Evolutionary conservation across 2,113 vertebrate species (phyloP), one percentile per base, ranked within the genome.

Genomic region (Rhineura floridana): DNA sequence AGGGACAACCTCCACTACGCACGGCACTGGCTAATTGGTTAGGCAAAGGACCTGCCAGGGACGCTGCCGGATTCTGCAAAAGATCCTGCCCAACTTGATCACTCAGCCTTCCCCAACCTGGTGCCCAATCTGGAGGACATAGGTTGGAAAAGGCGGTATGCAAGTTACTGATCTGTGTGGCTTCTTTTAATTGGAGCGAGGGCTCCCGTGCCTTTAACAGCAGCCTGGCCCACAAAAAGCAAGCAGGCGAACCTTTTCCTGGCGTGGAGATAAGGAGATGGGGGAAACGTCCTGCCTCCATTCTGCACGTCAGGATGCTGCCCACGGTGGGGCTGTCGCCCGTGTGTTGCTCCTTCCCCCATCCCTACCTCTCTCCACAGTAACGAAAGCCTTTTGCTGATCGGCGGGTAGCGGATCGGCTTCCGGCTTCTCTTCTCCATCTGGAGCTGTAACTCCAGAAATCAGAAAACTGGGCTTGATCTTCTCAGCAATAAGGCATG

Each of bases 361-460:
- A 39, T 6, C 0, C 39, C 0, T 1, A 63, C 65, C 44, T 73
- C 88, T 55, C 33, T 55, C 83, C 79, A 39, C 7, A 52, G 59
- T 72, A 36, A 72, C 4, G 12, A 82, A 13, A 92, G 69, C 1
- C 28, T 3, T 72, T 91, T 86, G 65, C 33, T 86, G 59, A 92
- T 15, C 15, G 85, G 65, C 69, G 86, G 5, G 67, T 0, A 0
- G 2, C 4, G 23, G 25, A 1, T 0, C 39, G 48, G 25, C 17
- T 11, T 72, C 30, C 4, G 80, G 33, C 59, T 79, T 33, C 84
- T 84, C 83, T 85, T 36, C 30, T 90, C 42, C 87, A 84, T 12
- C 65, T 36, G 46, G 77, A 84, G 85, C 65, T 2, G 1, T 2
- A 84, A 55, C 81, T 83, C 65, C 12, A 70, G 73, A 87, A 87